These are phyloP conservation scores for Ochropleura leucogaster DNA, from an alignment of 2,888 invertebrate species.

Conservation along the genomic window DNA sequence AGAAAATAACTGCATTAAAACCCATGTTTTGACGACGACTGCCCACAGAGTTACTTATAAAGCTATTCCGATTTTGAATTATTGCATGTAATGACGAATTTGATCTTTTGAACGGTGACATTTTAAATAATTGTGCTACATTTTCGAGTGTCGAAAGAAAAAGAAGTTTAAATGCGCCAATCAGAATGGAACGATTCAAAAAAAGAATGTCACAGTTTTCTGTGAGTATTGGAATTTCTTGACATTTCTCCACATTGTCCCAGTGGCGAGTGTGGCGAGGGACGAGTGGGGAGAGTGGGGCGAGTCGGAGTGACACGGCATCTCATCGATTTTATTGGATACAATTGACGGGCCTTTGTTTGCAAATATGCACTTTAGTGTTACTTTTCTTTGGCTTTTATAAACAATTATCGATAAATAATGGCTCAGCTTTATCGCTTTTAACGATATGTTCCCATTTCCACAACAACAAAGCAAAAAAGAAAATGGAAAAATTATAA, in stretches of 20 bases:
- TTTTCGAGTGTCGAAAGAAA: slow-evolving; percentile 57
- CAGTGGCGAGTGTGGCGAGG: slow-evolving; percentile 68
- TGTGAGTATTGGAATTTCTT: slow-evolving; percentile 68
- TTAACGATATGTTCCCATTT: slow-evolving; percentile 67
- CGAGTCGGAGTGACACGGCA: slow-evolving; percentile 76
- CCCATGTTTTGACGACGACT: slow-evolving; percentile 81
- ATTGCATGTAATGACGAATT: slow-evolving; percentile 70
- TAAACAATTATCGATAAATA: slow-evolving; percentile 75
- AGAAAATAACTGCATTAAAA: slow-evolving; percentile 63
- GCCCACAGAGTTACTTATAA: slow-evolving; percentile 75
- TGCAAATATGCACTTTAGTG: slow-evolving; percentile 80
- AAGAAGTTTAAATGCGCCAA: slow-evolving; percentile 57
- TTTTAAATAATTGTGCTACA: slow-evolving; percentile 63
- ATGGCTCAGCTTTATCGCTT: slow-evolving; percentile 66
- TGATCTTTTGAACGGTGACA: slow-evolving; percentile 57
- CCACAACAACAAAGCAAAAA: slow-evolving; percentile 54
- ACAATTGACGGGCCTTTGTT: slow-evolving; percentile 85
- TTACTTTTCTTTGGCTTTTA: slow-evolving; percentile 67
- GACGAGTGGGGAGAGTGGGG: slow-evolving; percentile 68
- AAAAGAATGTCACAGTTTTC: slow-evolving; percentile 72
- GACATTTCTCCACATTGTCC: slow-evolving; percentile 83
- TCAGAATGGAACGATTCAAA: slow-evolving; percentile 62
- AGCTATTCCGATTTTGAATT: slow-evolving; percentile 67
- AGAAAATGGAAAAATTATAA: slow-evolving; percentile 60
- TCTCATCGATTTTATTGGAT: slow-evolving; percentile 84